A percentile compares a stretch with the other conserved stretches of the same genome.
Conservation (phyloP, 2,888 invertebrate genomes). For the Caenorhabditis auriculariae region DNA sequence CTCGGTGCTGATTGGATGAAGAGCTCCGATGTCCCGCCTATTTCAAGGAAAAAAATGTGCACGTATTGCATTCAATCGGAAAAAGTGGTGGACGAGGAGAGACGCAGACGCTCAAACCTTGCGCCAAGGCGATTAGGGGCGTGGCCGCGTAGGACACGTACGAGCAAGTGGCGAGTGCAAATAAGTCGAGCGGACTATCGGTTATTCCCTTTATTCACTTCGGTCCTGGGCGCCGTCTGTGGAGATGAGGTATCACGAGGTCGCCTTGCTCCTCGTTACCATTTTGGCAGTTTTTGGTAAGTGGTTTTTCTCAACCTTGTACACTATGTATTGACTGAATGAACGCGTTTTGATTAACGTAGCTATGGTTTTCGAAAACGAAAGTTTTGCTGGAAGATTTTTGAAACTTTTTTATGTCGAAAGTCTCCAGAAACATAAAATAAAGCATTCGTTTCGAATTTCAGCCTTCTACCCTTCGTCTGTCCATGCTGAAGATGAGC, state of each 20-base stretch:
- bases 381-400: too few species aligned
- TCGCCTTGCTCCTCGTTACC: conserved; percentile 19
- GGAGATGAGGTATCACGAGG: conserved; percentile 19
- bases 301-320: conserved; percentile 6
- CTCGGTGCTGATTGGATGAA: conserved; percentile 2
- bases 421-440: background rate
- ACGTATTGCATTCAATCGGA: conserved; percentile 1
- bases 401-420: too few species aligned
- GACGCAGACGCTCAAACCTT: conserved; percentile 15
- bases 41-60: background rate
- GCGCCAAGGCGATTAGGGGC: conserved; percentile 12
- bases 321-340: too few species aligned
- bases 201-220: conserved; percentile 10
- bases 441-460: background rate
- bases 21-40: conserved; percentile 8
- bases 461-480: conserved; percentile 22
- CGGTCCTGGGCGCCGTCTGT: background rate
- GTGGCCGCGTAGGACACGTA: conserved; percentile 20
- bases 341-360: too few species aligned
- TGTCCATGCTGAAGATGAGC: conserved; percentile 48
- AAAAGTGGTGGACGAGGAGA: conserved; percentile 6
- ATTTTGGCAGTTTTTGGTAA: conserved; percentile 29
- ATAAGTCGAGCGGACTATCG: conserved; percentile 5
- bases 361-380: too few species aligned
- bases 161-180: conserved; percentile 12